Conservation (phyloP, 2,888 invertebrate genomes). For the Drosophila maculinotata region DNA sequence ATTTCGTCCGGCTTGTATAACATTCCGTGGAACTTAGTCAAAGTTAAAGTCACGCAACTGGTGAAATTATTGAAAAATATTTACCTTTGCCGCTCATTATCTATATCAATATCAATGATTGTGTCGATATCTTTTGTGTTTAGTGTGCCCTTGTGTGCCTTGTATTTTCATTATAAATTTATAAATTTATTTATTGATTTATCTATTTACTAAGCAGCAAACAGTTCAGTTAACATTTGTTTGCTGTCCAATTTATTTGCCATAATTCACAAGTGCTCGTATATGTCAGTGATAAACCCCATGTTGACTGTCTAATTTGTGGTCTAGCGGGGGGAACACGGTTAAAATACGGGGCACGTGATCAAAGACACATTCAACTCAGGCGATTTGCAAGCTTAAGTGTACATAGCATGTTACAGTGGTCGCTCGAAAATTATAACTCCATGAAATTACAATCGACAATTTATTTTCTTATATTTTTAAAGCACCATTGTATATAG, state of each 20-base stretch:
- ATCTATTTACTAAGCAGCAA: slow-evolving; percentile 60
- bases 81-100: slow-evolving; percentile 60
- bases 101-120: slow-evolving; percentile 50
- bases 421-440: background rate
- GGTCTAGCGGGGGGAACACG: background rate
- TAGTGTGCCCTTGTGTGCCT: slow-evolving; percentile 59
- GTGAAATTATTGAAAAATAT: slow-evolving; percentile 63
- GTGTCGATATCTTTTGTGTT: slow-evolving; percentile 52
- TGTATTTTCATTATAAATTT: slow-evolving; percentile 38
- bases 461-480: background rate
- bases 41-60: slow-evolving; percentile 29
- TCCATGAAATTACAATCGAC: background rate
- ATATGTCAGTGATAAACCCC: slow-evolving; percentile 64
- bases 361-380: slow-evolving; percentile 19
- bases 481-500: too few species aligned
- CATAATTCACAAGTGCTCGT: slow-evolving; percentile 73
- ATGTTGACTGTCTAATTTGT: background rate
- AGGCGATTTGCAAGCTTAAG: slow-evolving; percentile 7
- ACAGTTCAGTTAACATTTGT: slow-evolving; percentile 55
- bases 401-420: background rate
- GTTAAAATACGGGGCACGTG: slow-evolving; percentile 48
- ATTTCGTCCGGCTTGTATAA: slow-evolving; percentile 30
- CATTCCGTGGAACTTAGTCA: slow-evolving; percentile 35
- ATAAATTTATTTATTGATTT: slow-evolving; percentile 57
- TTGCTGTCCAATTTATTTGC: slow-evolving; percentile 58